Conservation (phyloP, 2,888 invertebrate species). For the Cephonodes hylas region DNA sequence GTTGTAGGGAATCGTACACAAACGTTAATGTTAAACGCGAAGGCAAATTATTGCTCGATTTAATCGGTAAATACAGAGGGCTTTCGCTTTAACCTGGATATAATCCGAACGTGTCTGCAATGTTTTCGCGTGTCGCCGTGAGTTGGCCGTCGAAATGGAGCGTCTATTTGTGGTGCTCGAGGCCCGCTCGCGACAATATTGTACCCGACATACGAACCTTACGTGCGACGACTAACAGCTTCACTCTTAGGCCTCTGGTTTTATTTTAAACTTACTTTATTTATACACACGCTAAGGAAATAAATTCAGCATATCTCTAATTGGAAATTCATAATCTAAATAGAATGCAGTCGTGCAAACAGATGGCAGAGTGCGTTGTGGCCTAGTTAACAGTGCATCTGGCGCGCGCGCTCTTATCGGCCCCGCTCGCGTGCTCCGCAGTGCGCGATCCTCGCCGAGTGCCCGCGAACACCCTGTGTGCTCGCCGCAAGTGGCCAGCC, state of each 20-base stretch:
- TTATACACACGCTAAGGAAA: slow-evolving; percentile 18
- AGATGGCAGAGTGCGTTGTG: slow-evolving; percentile 65
- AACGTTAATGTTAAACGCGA: background rate
- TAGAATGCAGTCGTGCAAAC: slow-evolving; percentile 54
- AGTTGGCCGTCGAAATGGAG: slow-evolving; percentile 75
- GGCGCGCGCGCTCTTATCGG: slow-evolving; percentile 56
- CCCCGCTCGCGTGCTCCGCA: slow-evolving; percentile 36
- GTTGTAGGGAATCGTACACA: background rate
- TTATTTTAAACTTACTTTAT: slow-evolving; percentile 35
- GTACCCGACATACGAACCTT: slow-evolving; percentile 65
- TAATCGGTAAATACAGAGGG: slow-evolving; percentile 22
- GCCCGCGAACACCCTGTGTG: slow-evolving; percentile 32
- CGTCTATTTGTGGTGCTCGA: slow-evolving; percentile 77
- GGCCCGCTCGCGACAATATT: slow-evolving; percentile 77
- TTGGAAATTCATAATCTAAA: slow-evolving; percentile 31
- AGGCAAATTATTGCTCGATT: background rate
- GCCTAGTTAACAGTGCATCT: slow-evolving; percentile 71
- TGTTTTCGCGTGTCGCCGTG: slow-evolving; percentile 72
- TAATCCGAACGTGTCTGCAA: slow-evolving; percentile 63
- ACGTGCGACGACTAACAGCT: slow-evolving; percentile 52
- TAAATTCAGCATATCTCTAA: slow-evolving; percentile 2
- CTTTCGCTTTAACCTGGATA: slow-evolving; percentile 47
- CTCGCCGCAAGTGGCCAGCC: slow-evolving; percentile 20
- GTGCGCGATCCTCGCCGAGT: slow-evolving; percentile 25
- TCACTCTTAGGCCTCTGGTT: slow-evolving; percentile 36